Evolutionary conservation across 1,140 invertebrate species (phyloP).

Genomic region (Lethocerus indicus): DNA sequence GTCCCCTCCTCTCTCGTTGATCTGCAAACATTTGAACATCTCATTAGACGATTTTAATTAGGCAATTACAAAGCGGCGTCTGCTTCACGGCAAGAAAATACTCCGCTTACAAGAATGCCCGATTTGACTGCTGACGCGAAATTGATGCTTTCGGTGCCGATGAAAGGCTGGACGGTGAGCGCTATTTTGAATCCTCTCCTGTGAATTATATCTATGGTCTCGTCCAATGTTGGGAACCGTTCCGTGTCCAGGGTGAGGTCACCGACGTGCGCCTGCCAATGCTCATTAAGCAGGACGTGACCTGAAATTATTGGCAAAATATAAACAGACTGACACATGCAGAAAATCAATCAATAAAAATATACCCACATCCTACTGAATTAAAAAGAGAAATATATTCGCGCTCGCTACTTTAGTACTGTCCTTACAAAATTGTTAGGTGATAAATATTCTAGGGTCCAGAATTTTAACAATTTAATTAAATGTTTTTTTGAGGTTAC

Average conservation of each 20-base stretch:
- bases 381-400: not conserved
- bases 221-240: constrained; percentile 54
- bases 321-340: not conserved
- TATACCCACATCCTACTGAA: not conserved
- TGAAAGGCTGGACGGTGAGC: constrained; percentile 68
- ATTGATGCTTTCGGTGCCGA: constrained; percentile 65
- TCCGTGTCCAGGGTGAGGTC: constrained; percentile 54
- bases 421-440: not conserved
- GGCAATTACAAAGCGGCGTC: no score
- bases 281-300: constrained; percentile 65
- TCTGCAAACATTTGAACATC: not conserved
- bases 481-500: not conserved
- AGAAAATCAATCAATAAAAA: not conserved
- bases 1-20: constrained; percentile 15
- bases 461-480: no score
- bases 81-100: no score
- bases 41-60: not conserved
- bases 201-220: constrained; percentile 63
- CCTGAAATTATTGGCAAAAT: constrained; percentile 17
- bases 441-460: no score
- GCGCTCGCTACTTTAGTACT: not conserved
- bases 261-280: constrained; percentile 66
- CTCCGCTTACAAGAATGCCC: constrained; percentile 40
- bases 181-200: constrained; percentile 69
- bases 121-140: constrained; percentile 59